A percentile compares a stretch with the other conserved stretches of the same genome.
Conservation (phyloP, 2,888 invertebrate species). For the Drosophila merina region DNA sequence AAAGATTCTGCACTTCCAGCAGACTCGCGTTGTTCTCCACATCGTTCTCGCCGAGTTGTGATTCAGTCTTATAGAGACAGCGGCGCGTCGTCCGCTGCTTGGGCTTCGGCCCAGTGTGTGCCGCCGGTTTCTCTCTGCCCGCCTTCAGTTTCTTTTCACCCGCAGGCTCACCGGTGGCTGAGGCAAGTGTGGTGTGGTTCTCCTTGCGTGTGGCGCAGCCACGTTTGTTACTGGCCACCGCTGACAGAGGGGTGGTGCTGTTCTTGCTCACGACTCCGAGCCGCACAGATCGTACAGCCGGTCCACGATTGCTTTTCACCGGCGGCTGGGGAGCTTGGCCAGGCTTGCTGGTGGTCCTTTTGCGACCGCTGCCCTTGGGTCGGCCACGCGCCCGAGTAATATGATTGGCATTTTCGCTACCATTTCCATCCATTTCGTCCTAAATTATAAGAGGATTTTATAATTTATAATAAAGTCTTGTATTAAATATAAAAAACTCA, state of each 20-base stretch:
- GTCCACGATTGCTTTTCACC: constrained; percentile 11
- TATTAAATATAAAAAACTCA: not conserved
- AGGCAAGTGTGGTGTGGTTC: constrained; percentile 58
- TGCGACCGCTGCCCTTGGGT: constrained; percentile 22
- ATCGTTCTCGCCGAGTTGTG: constrained; percentile 53
- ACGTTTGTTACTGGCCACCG: constrained; percentile 70
- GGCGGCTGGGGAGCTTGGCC: constrained; percentile 37
- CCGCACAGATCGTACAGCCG: constrained; percentile 5
- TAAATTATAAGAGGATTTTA: not conserved
- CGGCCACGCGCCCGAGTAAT: constrained; percentile 27
- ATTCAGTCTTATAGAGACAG: constrained; percentile 82
- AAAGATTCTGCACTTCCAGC: constrained; percentile 64
- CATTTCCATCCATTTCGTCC: constrained; percentile 37
- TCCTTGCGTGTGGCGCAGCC: constrained; percentile 71
- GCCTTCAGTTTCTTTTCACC: constrained; percentile 59
- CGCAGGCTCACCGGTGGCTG: constrained; percentile 69
- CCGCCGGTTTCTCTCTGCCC: constrained; percentile 33
- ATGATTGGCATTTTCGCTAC: constrained; percentile 36
- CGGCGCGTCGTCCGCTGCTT: constrained; percentile 79
- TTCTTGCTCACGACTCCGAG: constrained; percentile 18
- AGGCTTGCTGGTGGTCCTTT: constrained; percentile 32
- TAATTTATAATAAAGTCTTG: no score
- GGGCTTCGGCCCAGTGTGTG: constrained; percentile 41
- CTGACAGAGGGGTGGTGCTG: constrained; percentile 50
- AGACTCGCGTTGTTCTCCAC: constrained; percentile 78